Percentiles rank a stretch among this genome's conserved stretches.
Conservation (phyloP, 1,140 invertebrate genomes). For the Drosophila arawakana region DNA sequence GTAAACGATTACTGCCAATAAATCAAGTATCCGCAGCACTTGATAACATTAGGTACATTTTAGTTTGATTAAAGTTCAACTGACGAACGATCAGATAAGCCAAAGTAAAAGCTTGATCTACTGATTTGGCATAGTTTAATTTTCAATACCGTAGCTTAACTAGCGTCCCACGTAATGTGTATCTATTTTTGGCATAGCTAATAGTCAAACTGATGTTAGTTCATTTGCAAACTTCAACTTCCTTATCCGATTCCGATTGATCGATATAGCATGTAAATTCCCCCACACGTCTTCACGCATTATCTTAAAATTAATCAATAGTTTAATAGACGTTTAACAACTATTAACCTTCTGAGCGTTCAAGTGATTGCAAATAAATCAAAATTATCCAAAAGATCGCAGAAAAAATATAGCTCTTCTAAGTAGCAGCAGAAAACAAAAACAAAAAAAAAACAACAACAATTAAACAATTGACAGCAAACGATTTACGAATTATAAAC, state of each 20-base stretch:
- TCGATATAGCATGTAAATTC: constrained; percentile 46
- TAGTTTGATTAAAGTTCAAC: not conserved
- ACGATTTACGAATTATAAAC: constrained; percentile 64
- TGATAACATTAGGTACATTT: not conserved
- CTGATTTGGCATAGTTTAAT: not conserved
- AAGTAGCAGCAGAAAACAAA: constrained; percentile 42
- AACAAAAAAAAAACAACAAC: constrained; percentile 15
- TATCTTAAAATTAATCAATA: constrained; percentile 74
- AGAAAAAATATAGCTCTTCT: constrained; percentile 29
- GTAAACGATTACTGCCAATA: no score
- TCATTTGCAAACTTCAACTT: constrained; percentile 57
- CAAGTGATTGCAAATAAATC: constrained; percentile 74
- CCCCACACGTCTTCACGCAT: constrained; percentile 32
- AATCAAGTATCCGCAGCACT: no score
- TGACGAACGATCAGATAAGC: not conserved
- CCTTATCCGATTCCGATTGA: constrained; percentile 61
- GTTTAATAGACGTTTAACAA: constrained; percentile 74
- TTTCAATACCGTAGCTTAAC: not conserved
- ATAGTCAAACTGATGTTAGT: constrained; percentile 23
- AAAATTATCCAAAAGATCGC: constrained; percentile 20
- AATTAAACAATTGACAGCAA: constrained; percentile 44
- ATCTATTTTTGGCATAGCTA: constrained; percentile 52
- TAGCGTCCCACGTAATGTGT: constrained; percentile 32
- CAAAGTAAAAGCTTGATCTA: not conserved
- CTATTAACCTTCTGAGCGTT: constrained; percentile 77